Evolutionary conservation across 2,797 vertebrate species (phyloP).

Genomic region (Leucoraja ocellata): DNA sequence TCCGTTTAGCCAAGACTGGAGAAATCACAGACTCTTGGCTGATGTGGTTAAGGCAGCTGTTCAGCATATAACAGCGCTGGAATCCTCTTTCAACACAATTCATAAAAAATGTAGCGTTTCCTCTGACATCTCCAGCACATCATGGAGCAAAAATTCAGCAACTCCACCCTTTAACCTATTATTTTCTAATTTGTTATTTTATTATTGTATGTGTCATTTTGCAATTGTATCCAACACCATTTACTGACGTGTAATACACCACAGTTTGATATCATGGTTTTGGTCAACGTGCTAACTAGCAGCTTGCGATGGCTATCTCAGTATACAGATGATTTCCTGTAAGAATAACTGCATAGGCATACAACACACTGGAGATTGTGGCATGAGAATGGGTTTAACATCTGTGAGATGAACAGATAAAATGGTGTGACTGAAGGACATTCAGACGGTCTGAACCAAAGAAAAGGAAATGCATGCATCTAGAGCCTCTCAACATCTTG

Average conservation of each 20-base stretch:
- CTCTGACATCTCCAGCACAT: conserved; percentile 7
- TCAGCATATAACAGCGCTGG: neutral
- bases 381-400: neutral
- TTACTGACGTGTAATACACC: neutral
- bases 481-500: neutral
- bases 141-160: conserved; percentile 1
- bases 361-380: neutral
- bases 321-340: neutral
- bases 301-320: neutral
- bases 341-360: neutral
- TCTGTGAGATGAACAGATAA: neutral
- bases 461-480: neutral
- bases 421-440: neutral
- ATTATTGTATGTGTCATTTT: neutral
- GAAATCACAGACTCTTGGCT: neutral
- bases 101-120: neutral
- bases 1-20: neutral
- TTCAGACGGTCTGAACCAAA: neutral
- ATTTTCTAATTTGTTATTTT: neutral
- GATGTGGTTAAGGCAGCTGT: conserved; percentile 21
- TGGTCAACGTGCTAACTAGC: neutral
- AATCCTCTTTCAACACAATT: conserved; percentile 17
- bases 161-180: conserved; percentile 32
- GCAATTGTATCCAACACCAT: neutral
- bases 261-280: neutral